Percentiles rank a stretch among this genome's conserved stretches.
Conservation (phyloP, 1,140 invertebrate genomes). For the Muscidifurax raptorellus region DNA sequence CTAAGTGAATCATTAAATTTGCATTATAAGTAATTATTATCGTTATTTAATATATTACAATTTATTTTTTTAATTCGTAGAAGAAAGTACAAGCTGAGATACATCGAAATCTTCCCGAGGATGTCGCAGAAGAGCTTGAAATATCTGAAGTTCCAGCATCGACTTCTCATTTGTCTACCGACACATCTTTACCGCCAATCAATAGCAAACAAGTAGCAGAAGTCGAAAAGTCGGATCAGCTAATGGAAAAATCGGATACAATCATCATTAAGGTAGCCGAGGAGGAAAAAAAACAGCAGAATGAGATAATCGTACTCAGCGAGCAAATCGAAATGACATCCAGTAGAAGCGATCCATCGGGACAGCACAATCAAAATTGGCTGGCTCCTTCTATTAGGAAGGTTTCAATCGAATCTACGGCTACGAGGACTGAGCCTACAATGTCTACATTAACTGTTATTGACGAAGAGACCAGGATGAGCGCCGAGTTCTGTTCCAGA, state of each 20-base stretch:
- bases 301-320: not conserved
- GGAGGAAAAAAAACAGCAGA: constrained; percentile 16
- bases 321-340: constrained; percentile 44
- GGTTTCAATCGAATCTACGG: constrained; percentile 35
- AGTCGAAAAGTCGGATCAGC: not conserved
- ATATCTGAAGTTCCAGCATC: not conserved
- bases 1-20: not conserved
- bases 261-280: constrained; percentile 5
- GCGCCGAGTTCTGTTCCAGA: constrained; percentile 80
- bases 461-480: constrained; percentile 92
- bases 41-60: not conserved
- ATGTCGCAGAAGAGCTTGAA: constrained; percentile 9
- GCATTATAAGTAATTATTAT: not conserved
- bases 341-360: constrained; percentile 27
- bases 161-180: not conserved
- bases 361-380: constrained; percentile 67
- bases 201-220: not conserved
- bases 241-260: not conserved
- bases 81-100: not conserved
- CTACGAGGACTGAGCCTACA: constrained; percentile 59
- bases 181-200: not conserved
- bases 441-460: constrained; percentile 78
- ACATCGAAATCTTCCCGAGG: not conserved
- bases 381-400: constrained; percentile 68
- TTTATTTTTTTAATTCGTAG: not conserved